Base-by-base conservation (phyloP, 2,888 invertebrate species). In the Leptinotarsa peninsularis region DNA sequence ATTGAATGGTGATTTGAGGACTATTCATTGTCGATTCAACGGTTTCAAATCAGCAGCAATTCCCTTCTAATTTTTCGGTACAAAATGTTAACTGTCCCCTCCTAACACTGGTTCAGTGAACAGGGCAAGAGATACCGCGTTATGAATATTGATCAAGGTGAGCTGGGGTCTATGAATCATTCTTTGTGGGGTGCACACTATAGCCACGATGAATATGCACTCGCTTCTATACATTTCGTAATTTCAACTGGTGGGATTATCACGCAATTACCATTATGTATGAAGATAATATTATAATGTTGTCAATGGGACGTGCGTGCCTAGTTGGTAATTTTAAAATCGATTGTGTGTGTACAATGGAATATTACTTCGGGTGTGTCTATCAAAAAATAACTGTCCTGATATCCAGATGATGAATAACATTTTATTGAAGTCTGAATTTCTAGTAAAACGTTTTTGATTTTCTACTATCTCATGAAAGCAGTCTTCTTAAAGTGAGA, bases 81-180 rank as follows among this genome's bases (percentile, higher is more conserved):
- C 43, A 43, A 27, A 33, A 13, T 17, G 7, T 52, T n/a, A n/a
- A 17, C 21, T 58, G 58, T 58, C 0, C n/a, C 18, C 13, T 63
- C 66, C 66, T 56, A 49, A 70, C 66, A 71, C 67, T 71, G 72
- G 76, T 73, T 67, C 71, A 68, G 43, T 27, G 58, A 52, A 67
- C 68, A 75, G 43, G 63, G 67, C 52, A 67, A 67, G 60, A 73
- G 73, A 76, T 76, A 73, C 63, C 71, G 68, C 73, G 67, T 54
- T 67, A 73, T 67, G 73, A 76, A 76, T 76, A 76, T 76, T 73
- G 70, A 76, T 76, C 67, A 67, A 73, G 76, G 73, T 49, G 21
- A 66, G 43, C 67, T 70, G 63, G 54, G 73, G 71, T 54, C 68
- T 73, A 76, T 76, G 73, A 76, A 58, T 73, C 76, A 76, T 52